Conservation (phyloP, 92 coral and sea anemone species). For the Bergia sp. region DNA sequence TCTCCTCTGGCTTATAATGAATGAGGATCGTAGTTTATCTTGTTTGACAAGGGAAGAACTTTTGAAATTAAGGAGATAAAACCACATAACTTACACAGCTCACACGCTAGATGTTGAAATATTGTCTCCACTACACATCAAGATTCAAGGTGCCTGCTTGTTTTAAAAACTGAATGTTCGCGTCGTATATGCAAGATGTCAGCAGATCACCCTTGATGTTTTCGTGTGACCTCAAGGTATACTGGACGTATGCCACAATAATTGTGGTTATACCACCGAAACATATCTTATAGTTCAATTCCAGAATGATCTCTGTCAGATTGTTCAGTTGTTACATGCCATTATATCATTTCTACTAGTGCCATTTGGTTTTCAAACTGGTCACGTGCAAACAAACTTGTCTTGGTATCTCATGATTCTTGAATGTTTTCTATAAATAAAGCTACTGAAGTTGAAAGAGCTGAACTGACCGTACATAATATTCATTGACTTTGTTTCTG, state of each 20-base stretch:
- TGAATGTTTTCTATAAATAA: background rate
- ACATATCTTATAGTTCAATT: background rate
- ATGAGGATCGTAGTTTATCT: background rate
- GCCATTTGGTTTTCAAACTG: background rate
- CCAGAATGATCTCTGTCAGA: constrained; percentile 1
- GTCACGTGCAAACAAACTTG: background rate
- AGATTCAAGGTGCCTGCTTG: background rate
- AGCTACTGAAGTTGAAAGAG: background rate
- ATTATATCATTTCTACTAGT: background rate
- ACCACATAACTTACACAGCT: background rate
- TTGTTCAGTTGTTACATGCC: background rate
- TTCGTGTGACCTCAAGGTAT: constrained; percentile 11
- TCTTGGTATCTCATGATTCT: background rate
- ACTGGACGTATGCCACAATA: background rate
- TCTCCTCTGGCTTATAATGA: background rate
- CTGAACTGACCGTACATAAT: background rate
- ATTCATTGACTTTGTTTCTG: background rate
- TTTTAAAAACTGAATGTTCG: background rate
- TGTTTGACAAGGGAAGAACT: background rate
- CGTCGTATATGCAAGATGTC: background rate
- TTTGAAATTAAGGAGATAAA: background rate
- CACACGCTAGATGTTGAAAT: background rate
- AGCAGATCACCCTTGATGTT: background rate
- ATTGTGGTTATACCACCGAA: background rate
- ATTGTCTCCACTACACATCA: background rate